Evolutionary conservation across 2,113 vertebrate species (phyloP), one percentile per base, ranked within the genome.

Genomic region (Lamprologus sp.): DNA sequence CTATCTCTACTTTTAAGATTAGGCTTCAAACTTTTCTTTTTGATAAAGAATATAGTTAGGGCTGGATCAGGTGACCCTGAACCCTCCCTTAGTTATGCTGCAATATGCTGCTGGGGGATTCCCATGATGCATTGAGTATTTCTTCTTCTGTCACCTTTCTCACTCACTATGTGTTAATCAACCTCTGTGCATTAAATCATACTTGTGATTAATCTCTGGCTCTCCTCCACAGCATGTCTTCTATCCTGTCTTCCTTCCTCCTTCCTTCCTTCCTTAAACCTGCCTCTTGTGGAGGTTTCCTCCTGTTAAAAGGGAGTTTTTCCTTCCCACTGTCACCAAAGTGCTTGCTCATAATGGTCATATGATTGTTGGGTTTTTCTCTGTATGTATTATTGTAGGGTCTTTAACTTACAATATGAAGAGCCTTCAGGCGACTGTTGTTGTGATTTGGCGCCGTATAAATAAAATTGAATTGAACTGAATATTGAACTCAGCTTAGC

Each of bases 241-340:
- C 7, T 58, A 58, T 31, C 26, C 55, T 28, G 13, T 28, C 4
- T 28, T 58, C 23, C 7, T 56, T 56, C 37, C 23, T 23, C 3
- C 23, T 3, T 23, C 3, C 23, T 3, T 26, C 23, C 3, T 3
- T 26, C 26, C 13, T 14, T 9, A 5, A 17, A 3, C 3, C 26
- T 58, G 56, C 0, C 0, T 17, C 26, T 31, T 5, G 0, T 0
- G 26, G 56, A 60, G 56, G 56, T 60, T 9, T 31, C 56, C 1
- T 60, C 56, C 26, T 60, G 56, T 60, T 60, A 31, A 60, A 60
- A 17, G 26, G 14, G 56, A 31, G 14, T 60, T 60, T 17, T 60
- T 60, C 26, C 5, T 26, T 26, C 23, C 23, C 23, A 26, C 23
- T 26, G 23, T 26, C 23, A 1, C 23, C 23, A 26, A 26, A 26